Conservation (phyloP, 2,888 invertebrate genomes). For the Petrolisthes manimaculis region DNA sequence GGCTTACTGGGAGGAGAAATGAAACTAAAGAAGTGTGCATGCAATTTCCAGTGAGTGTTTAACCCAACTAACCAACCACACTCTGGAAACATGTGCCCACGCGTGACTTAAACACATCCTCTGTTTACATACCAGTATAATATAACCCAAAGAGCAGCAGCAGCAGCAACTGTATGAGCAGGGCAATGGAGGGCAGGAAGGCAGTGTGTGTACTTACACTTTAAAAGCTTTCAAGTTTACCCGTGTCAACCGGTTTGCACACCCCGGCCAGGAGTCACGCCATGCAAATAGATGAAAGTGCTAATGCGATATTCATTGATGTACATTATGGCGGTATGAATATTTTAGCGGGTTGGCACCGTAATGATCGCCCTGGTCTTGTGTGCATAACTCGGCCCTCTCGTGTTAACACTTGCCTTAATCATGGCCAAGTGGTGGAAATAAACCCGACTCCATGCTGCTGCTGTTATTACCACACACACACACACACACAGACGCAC, state of each 20-base stretch:
- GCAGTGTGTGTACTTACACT: conserved; percentile 14
- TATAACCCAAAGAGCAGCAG: conserved; percentile 11
- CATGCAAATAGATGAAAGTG: conserved; percentile 31
- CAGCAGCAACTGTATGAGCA: background rate
- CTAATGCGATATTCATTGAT: conserved; percentile 40
- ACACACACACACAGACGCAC: too few relatives aligned
- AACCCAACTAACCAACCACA: too few relatives aligned
- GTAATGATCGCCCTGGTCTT: conserved; percentile 11
- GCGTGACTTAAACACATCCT: conserved; percentile 31
- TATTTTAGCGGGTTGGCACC: conserved; percentile 18
- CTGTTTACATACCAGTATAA: conserved; percentile 27
- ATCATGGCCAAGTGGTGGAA: background rate
- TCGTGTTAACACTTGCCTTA: conserved; percentile 15
- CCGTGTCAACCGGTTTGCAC: conserved; percentile 11
- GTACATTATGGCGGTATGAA: conserved; percentile 40
- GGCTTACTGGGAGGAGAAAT: too few relatives aligned
- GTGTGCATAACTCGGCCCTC: conserved; percentile 17
- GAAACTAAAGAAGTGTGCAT: too few relatives aligned
- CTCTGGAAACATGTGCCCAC: background rate
- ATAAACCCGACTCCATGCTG: too few relatives aligned
- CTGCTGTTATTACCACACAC: too few relatives aligned
- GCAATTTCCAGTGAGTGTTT: too few relatives aligned
- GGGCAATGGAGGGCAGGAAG: background rate
- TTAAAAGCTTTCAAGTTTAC: conserved; percentile 40
- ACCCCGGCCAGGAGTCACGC: conserved; percentile 25